Evolutionary conservation across 2,113 vertebrate species (phyloP), one percentile per base, ranked within the genome.

Genomic region (Plotosus lineatus): DNA sequence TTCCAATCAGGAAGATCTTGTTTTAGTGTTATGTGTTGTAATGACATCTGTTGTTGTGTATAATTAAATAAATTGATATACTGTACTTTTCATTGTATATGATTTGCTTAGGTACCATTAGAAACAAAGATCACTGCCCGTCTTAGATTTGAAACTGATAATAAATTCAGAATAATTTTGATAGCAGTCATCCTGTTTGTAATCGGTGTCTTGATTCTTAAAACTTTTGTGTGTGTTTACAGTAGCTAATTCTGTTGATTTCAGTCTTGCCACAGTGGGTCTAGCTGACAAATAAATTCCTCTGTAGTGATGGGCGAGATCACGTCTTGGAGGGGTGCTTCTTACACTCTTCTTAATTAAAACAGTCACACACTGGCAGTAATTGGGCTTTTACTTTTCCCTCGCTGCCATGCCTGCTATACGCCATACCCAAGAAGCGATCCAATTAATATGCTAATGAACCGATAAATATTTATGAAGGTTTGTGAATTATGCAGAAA

Each of bases 381-480:
- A 94, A 95, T 94, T 94, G 80, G 83, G 63, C 82, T 83, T 85
- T 71, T 78, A 63, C 74, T 78, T 81, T 44, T 84, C 61, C 75
- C 85, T 83, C 11, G 40, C 81, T 56, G 81, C 61, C 78, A n/a
- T 82, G 72, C 72, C 50, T 77, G 79, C 53, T 79, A 71, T 61
- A 79, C 71, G 79, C 53, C 82, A 71, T 61, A 79, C 71, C 79
- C 31, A 69, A 75, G 84, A 85, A 82, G 84, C 85, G 84, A 87
- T 93, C 94, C 95, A 96, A 96, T 96, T 95, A 95, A 96, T 96
- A 96, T 96, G 95, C 92, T 94, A 95, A 96, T 96, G 83, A 90
- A 84, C 92, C 94, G 94, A 96, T 96, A 95, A 95, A 96, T 96
- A 96, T 96, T 95, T 95, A 96, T 96, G 92, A 85, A 86, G 40